These are phyloP conservation scores for Burhinus bistriatus DNA, from an alignment of 2,113 vertebrate species.

Conservation along the genomic window DNA sequence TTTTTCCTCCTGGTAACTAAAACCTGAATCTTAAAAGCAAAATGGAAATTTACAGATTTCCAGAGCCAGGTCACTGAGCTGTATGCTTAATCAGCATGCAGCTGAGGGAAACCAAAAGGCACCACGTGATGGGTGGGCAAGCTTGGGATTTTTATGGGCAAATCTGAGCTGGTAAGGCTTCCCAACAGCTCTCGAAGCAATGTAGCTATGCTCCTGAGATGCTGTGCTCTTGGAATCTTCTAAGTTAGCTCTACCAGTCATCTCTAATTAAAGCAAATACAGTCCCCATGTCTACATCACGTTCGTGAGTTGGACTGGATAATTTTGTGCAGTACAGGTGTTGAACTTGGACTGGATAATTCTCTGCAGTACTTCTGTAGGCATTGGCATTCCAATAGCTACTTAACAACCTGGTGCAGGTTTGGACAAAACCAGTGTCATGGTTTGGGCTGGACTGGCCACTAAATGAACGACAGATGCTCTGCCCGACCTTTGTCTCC, in stretches of 20 bases:
- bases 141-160: neutral
- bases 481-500: neutral
- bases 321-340: neutral
- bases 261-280: neutral
- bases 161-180: neutral
- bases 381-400: neutral
- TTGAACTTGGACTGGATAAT: neutral
- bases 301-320: neutral
- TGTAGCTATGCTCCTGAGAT: neutral
- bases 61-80: neutral
- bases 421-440: neutral
- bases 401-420: neutral
- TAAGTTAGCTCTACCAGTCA: neutral
- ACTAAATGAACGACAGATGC: neutral
- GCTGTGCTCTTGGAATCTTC: neutral
- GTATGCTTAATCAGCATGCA: neutral
- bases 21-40: neutral
- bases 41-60: neutral
- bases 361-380: neutral
- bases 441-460: neutral
- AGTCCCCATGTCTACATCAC: rapidly evolving
- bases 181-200: neutral
- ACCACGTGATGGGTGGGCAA: neutral
- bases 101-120: neutral
- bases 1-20: neutral